Evolutionary conservation across 2,113 vertebrate species (phyloP), one percentile per base, ranked within the genome.

Genomic region (Semicossyphus pulcher): DNA sequence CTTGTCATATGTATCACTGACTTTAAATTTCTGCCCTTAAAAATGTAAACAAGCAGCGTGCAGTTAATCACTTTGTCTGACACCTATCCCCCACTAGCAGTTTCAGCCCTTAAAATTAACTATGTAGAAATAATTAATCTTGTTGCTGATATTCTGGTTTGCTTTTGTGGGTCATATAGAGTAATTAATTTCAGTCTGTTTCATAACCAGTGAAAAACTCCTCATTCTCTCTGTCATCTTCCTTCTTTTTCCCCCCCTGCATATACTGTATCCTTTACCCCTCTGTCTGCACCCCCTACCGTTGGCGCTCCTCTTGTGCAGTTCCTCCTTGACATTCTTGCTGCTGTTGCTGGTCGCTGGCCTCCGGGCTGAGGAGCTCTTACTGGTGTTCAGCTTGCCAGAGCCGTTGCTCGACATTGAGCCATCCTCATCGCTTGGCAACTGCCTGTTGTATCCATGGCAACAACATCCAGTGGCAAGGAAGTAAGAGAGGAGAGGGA

Each of bases 381-480:
- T 94, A 74, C 94, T 88, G 0, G 95, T 96, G 91, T 96, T 97
- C 88, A 95, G 94, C 93, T 99, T 98, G 78, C 94, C 97, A 3
- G 98, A 99, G 86, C 95, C 95, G 12, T 94, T 93, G 90, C 97
- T 99, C 84, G 96, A 94, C 93, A 97, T 91, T 54, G 98, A 99
- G 89, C 96, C 95, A 0, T 93, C 94, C 88, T 97, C 95, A 86
- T 98, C 97, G 64, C 97, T 99, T 65, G 96, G 96, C 90, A 97
- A 96, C 93, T 81, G 94, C 91, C 97, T 98, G 95, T 70, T 92
- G 96, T 95, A 95, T 94, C 95, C 97, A 99, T 95, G 93, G 96
- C 95, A 98, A 99, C 97, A 97, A 92, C 92, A 89, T 44, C 39
- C 15, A 78, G 65, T 72, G 67, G 37, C 21, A 16, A 72, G 45